A percentile compares a stretch with the other conserved stretches of the same genome.
These are phyloP conservation scores for Acrobasis suavella DNA, from an alignment of 2,888 invertebrate genomes.

Conservation along the genomic window DNA sequence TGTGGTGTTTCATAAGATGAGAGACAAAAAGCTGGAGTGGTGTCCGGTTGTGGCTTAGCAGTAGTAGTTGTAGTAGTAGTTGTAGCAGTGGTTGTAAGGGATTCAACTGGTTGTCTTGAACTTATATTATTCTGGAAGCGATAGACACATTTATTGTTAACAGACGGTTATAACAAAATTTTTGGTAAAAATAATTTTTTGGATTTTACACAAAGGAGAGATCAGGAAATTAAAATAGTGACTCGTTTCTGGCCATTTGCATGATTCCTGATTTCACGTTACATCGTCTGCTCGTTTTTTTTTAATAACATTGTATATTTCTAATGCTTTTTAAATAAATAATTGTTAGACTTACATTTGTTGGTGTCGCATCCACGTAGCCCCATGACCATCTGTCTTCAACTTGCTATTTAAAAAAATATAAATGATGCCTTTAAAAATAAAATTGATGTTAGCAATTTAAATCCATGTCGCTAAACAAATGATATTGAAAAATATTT, in stretches of 20 bases:
- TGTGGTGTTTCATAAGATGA: conserved; percentile 5
- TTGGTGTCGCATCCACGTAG: neutral
- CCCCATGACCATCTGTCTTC: conserved; percentile 11
- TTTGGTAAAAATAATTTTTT: too few species aligned
- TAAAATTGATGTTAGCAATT: too few species aligned
- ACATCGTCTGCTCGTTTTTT: too few species aligned
- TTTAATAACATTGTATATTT: too few species aligned
- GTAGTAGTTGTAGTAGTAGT: neutral
- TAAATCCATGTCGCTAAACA: too few species aligned
- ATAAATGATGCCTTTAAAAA: neutral
- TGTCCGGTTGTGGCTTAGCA: neutral
- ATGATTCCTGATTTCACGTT: too few species aligned
- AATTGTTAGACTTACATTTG: neutral
- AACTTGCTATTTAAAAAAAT: neutral
- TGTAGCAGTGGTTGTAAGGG: neutral
- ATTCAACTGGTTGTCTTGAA: neutral
- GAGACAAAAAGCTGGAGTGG: conserved; percentile 7
- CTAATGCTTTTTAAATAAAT: too few species aligned
- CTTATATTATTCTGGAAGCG: neutral
- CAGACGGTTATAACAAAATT: too few species aligned
- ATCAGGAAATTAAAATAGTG: neutral
- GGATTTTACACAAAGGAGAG: too few species aligned
- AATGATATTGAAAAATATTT: too few species aligned
- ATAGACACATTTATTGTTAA: neutral
- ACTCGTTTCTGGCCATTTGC: too few species aligned